Percentiles rank a stretch among this genome's conserved stretches.
Conservation (phyloP, 1,140 invertebrate species). For the Scaptomyza pallida region DNA sequence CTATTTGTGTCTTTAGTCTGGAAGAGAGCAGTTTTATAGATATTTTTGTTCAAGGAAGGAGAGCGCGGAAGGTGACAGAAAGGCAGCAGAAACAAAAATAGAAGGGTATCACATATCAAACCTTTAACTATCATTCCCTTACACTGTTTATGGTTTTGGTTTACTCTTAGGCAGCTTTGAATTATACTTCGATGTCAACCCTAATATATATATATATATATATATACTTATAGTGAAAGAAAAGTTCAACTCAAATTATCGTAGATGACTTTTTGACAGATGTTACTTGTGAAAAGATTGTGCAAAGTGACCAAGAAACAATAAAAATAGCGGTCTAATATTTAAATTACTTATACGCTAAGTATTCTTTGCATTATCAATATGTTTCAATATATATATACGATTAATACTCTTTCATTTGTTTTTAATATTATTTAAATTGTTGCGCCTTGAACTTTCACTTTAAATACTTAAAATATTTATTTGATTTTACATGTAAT, state of each 20-base stretch:
- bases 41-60: constrained; percentile 10
- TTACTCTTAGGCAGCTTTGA: constrained; percentile 26
- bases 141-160: background rate
- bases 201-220: constrained; percentile 9
- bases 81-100: constrained; percentile 2
- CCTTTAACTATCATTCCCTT: constrained; percentile 4
- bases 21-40: constrained; percentile 60
- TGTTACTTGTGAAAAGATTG: constrained; percentile 7
- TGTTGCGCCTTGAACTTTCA: constrained; percentile 34
- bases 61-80: background rate
- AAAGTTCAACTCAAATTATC: background rate
- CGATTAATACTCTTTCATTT: constrained; percentile 54
- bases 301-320: constrained; percentile 7
- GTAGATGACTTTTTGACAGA: background rate
- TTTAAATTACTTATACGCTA: constrained; percentile 21
- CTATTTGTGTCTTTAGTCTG: constrained; percentile 29
- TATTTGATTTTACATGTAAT: constrained; percentile 45
- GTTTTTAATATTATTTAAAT: constrained; percentile 57
- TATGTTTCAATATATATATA: constrained; percentile 15
- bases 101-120: constrained; percentile 48
- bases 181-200: constrained; percentile 38
- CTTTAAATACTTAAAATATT: constrained; percentile 75
- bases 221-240: background rate
- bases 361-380: constrained; percentile 7
- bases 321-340: background rate